Evolutionary conservation across 30 jellyfish, hydroid and myxozoan species (phyloP), one percentile per base, ranked within the genome.

Genomic region (Phacellophora camtschatica): DNA sequence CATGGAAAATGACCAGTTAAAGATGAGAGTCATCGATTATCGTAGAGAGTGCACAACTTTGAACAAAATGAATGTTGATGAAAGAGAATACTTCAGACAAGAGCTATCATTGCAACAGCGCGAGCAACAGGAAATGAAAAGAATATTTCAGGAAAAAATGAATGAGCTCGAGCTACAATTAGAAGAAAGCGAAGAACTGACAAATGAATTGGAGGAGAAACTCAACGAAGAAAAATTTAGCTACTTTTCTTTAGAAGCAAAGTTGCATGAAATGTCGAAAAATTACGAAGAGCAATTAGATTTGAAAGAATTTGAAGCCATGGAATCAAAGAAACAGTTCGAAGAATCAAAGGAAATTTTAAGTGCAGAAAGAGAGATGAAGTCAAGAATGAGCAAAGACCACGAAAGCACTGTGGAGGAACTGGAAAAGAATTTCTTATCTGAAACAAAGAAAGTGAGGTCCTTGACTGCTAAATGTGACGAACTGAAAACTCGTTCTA

Each of bases 261-360:
- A 70, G 27, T 45, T 83, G 74, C 77, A 59, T 9, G 81, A 55
- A 15, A 29, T 37, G 23, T 15, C 69, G 61, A 70, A 13, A 51
- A 82, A 66, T 20, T 34, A 30, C 35, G 87, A 70, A 5, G 81
- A 57, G 19, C 74, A 57, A 39, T 32, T 32, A 46, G 81, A 55
- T 11, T 36, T 42, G 48, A 57, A 69, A 48, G 84, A 66, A 41
- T 35, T 37, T 58, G 95, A 83, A 22, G 15, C 57, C 22, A 62
- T 59, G 31, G 82, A 43, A 41, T 34, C 58, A 54, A 71, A 83
- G 66, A 51, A 83, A 51, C 71, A 83, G 22, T 8, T 54, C 3
- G 82, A 69, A 48, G 87, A 83, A 25, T 15, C 71, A 37, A 33
- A 83, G 35, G 81, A 68, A 30, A 55, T 55, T 36, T 43, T 83